Percentiles rank a stretch among this genome's conserved stretches.
Evolutionary conservation across 2,113 vertebrate genomes (phyloP).

Genomic region (Pituophis catenifer): DNA sequence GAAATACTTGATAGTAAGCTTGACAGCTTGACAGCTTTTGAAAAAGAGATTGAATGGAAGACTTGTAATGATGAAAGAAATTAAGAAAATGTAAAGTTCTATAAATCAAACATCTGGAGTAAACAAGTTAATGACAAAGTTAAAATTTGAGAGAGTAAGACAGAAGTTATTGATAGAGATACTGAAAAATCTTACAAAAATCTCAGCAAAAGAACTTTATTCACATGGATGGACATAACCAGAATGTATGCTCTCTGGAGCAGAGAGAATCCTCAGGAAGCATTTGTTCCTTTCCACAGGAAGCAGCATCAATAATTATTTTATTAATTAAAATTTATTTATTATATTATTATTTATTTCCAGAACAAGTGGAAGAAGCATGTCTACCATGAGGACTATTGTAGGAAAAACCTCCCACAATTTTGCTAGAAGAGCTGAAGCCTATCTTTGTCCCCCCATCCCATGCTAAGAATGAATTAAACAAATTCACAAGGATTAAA

Average conservation of each 20-base stretch:
- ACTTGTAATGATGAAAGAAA: too few species aligned
- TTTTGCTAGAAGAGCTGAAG: neutral
- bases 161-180: neutral
- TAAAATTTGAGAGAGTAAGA: too few species aligned
- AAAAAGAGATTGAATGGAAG: too few species aligned
- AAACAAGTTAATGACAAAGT: too few species aligned
- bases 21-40: too few species aligned
- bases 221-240: neutral
- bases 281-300: neutral
- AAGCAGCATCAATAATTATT: neutral
- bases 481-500: neutral
- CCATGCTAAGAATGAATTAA: neutral
- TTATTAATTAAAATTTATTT: neutral
- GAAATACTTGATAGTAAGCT: too few species aligned
- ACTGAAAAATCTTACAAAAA: neutral
- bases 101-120: too few species aligned
- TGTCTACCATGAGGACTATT: neutral
- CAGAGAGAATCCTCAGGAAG: neutral
- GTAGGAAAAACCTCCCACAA: neutral
- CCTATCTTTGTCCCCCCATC: neutral
- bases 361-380: neutral
- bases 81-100: too few species aligned
- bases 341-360: neutral
- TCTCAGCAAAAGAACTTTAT: neutral
- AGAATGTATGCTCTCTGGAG: neutral